Base-by-base conservation (phyloP, 2,113 vertebrate species). In the Cyanocitta stelleri region DNA sequence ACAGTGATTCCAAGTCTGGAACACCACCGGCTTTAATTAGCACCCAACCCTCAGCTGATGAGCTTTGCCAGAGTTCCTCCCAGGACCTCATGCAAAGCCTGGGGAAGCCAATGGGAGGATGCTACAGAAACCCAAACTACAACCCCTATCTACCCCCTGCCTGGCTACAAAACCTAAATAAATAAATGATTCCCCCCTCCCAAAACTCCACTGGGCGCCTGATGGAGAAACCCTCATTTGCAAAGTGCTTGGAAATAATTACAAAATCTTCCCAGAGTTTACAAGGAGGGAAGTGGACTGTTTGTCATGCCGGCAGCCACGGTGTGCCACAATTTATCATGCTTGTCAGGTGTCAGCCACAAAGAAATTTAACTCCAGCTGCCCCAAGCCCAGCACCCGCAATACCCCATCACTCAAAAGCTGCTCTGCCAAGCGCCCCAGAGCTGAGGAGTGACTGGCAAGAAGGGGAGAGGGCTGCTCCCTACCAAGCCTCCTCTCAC, bases 331-430 rank as follows among this genome's bases (percentile, higher is more conserved):
- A 81, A 96, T 97, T 94, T 49, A 97, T 97, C 97, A 97, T 11
- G 20, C 41, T 85, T 97, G 97, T 95, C 97, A 97, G 96, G 90
- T 97, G 96, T 94, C 96, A 97, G 93, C 68, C 95, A 94, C 76
- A 11, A 13, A 90, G 85, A 97, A 93, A 96, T 96, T 96, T 93
- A 96, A 90, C 81, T 91, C 85, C 83, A 76, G 91, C 81, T 91
- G 88, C 95, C 82, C 95, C 48, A 1, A 85, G 68, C 64, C 41
- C 61, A 87, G 69, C 58, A 82, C 43, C 44, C 13, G 0, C 80
- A 79, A 66, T 1, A 10, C 44, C 81, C 84, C 81, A 85, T 93
- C 88, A 63, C 79, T 96, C 93, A 81, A 69, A 59, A 66, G 22
- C 16, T 2, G 30, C 76, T 76, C 71, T 26, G n/a, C 32, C 43